Conservation (phyloP, 2,797 vertebrate species). For the Helicolenus hilgendorfi region DNA sequence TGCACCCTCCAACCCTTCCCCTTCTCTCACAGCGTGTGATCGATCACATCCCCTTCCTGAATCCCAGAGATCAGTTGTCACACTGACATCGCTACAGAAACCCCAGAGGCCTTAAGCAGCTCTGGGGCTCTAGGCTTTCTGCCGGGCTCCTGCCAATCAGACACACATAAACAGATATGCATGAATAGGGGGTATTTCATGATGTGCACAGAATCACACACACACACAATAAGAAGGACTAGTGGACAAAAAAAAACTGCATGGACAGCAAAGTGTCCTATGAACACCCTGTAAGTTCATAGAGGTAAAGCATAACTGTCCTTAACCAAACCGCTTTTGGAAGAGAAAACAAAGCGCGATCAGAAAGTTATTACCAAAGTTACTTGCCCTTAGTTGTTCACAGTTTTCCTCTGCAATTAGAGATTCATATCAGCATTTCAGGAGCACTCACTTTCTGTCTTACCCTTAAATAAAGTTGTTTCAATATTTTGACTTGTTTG, state of each 20-base stretch:
- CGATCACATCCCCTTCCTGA: conserved; percentile 89
- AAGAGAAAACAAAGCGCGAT: neutral
- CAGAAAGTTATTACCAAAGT: neutral
- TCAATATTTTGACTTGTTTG: neutral
- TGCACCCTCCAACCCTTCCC: neutral
- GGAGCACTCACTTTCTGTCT: neutral
- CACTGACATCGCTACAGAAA: conserved; percentile 86
- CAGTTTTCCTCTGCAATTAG: neutral
- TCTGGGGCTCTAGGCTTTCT: conserved; percentile 89
- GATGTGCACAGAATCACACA: neutral
- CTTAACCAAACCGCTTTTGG: neutral
- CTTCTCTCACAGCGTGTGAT: conserved; percentile 64
- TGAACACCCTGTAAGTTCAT: neutral
- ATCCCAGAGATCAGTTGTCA: conserved; percentile 88
- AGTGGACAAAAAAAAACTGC: conserved; percentile 1
- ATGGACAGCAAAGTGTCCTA: neutral
- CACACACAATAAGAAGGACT: neutral
- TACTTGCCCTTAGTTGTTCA: neutral
- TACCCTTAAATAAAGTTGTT: neutral
- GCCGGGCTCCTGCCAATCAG: conserved; percentile 68
- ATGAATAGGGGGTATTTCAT: neutral
- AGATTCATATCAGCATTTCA: neutral
- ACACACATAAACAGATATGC: conserved; percentile 32
- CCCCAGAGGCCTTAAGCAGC: conserved; percentile 77
- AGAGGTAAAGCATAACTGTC: neutral